Evolutionary conservation across 2,797 vertebrate genomes (phyloP).

Genomic region (Tolypeutes matacus): DNA sequence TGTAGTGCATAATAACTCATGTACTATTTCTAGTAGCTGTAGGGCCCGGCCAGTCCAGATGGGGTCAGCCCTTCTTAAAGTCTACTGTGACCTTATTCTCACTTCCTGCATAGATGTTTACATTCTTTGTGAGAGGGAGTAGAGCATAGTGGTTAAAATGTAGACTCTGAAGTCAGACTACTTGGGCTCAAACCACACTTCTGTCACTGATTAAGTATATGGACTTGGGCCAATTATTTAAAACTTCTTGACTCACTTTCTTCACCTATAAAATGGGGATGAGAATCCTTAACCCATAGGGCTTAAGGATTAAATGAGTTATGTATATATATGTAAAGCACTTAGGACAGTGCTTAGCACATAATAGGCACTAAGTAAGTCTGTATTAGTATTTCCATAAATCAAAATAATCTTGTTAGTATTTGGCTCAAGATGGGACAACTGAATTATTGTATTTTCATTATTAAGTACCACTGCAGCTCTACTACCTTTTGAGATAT

Average conservation of each 20-base stretch:
- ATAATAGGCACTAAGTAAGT: background rate
- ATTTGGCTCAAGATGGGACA: conserved; percentile 83
- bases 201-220: background rate
- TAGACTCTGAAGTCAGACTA: background rate
- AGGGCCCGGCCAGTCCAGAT: background rate
- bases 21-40: background rate
- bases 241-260: background rate
- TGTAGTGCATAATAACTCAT: background rate
- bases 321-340: background rate
- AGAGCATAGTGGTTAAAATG: background rate
- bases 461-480: conserved; percentile 77
- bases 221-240: background rate
- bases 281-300: background rate
- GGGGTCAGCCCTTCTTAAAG: background rate
- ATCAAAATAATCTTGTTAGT: conserved; percentile 85
- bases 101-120: background rate
- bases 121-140: background rate
- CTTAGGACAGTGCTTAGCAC: background rate
- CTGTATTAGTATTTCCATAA: conserved; percentile 60
- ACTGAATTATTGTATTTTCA: conserved; percentile 83
- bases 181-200: background rate
- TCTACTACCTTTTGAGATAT: conserved; percentile 78
- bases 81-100: background rate
- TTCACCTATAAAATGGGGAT: background rate
- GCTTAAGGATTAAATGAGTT: background rate